Percentiles rank a stretch among this genome's conserved stretches.
Evolutionary conservation across 2,888 invertebrate species (phyloP).

Genomic region (Rotaria socialis): DNA sequence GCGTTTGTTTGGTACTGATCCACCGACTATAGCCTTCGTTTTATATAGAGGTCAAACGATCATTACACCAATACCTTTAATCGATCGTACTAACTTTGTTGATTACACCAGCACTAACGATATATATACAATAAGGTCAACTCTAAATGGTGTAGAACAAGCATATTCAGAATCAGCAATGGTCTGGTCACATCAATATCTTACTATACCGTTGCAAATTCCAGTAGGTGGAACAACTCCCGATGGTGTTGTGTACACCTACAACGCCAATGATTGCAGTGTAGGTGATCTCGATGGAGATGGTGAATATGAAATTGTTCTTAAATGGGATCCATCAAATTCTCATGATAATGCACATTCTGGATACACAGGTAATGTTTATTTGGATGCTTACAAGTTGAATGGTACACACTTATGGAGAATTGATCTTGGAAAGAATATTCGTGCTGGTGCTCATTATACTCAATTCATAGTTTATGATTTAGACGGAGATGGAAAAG

Average conservation of each 20-base stretch:
- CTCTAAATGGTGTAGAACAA: neutral
- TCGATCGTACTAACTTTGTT: neutral
- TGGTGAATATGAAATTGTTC: neutral
- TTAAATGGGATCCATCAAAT: conserved; percentile 4
- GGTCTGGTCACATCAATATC: neutral
- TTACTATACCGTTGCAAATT: neutral
- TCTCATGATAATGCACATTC: neutral
- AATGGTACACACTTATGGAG: conserved; percentile 9
- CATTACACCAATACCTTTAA: neutral
- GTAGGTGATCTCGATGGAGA: conserved; percentile 1
- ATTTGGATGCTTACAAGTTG: conserved; percentile 1
- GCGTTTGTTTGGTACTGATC: neutral
- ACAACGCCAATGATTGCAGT: neutral
- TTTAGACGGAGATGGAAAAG: neutral
- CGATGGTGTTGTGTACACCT: neutral
- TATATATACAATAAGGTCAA: neutral
- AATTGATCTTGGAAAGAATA: neutral
- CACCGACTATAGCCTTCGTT: neutral
- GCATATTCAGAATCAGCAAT: neutral
- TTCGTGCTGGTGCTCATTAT: conserved; percentile 11
- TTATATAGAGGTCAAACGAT: neutral
- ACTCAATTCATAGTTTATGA: neutral
- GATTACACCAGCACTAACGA: neutral
- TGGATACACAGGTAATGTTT: conserved; percentile 1
- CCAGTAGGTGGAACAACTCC: neutral